phyloP scores from a whole-genome alignment of 2,888 invertebrate genomes.

The Conus canariensis region DNA sequence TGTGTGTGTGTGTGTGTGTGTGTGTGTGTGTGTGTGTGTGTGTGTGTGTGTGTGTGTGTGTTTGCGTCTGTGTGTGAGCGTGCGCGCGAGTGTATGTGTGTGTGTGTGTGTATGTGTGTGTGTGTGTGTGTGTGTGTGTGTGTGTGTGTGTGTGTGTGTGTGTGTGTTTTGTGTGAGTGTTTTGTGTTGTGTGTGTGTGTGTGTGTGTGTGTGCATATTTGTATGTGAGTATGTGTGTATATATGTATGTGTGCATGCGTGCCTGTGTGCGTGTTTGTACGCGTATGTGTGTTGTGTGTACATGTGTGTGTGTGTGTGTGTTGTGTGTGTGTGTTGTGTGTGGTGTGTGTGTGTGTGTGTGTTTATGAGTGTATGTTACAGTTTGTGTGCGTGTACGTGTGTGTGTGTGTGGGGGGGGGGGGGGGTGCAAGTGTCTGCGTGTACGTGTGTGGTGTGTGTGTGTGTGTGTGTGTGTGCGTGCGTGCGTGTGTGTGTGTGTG shows the following conservation, averaged over 20 bases:
- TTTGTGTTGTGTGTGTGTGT: not conserved
- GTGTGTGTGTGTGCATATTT: not conserved
- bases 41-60: not conserved
- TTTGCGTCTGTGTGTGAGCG: not conserved
- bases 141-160: not conserved
- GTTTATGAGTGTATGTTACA: not conserved
- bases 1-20: not conserved
- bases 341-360: slow-evolving; percentile 1
- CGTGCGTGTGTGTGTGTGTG: no score
- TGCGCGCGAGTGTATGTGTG: not conserved
- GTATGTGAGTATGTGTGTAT: not conserved
- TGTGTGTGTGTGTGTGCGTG: no score
- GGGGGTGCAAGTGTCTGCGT: not conserved
- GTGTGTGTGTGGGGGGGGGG: not conserved
- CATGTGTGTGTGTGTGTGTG: not conserved
- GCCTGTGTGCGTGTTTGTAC: not conserved
- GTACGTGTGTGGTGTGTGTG: not conserved
- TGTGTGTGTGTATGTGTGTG: no score
- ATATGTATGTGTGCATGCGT: not conserved
- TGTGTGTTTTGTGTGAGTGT: not conserved
- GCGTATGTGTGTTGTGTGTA: not conserved
- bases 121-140: no score
- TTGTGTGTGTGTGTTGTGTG: not conserved
- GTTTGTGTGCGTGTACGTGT: not conserved
- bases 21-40: not conserved